Base-by-base conservation (phyloP, 2,888 invertebrate species). In the Heliothis peltigera region DNA sequence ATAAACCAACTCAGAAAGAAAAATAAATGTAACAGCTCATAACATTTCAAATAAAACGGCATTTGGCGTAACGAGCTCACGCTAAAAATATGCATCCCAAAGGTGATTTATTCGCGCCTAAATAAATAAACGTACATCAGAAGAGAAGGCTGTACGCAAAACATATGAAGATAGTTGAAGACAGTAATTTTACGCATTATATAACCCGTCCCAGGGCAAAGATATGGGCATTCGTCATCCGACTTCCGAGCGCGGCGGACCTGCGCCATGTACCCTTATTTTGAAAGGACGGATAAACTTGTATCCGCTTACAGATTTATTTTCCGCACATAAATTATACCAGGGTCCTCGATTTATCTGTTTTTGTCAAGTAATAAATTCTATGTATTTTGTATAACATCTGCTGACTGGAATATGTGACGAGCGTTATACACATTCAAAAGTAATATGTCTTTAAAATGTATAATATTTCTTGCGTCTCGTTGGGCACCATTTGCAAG, bases 141-240 rank as follows among this genome's bases (percentile, higher is more conserved):
- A 79, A 77, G 65, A 70, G 72, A 79, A 83, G 73, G 77, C 76
- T 78, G 80, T 81, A 82, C 81, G 81, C 70, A 76, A 85, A 88
- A 92, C 84, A 85, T 89, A 89, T 87, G 89, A 84, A 86, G 86
- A 88, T 90, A 91, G 89, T 90, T 89, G 88, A 88, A 89, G 90
- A 88, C 89, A 87, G 91, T 92, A 91, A 94, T 93, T 93, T 94
- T 91, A 90, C 93, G 93, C 93, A 88, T 92, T 92, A 93, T 92
- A 87, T 93, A 91, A 89, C 91, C 91, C 88, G 92, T 93, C 92
- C 85, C 84, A 82, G 68, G 86, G 84, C 85, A 85, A 85, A 88
- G 80, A 88, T 84, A 85, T 81, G 87, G 87, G 79, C 91, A 93
- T 94, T 92, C 91, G 90, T 94, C 94, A 92, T 90, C 87, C 86